Conservation (phyloP, 1,140 invertebrate genomes). For the Drosophila kanapiae region DNA sequence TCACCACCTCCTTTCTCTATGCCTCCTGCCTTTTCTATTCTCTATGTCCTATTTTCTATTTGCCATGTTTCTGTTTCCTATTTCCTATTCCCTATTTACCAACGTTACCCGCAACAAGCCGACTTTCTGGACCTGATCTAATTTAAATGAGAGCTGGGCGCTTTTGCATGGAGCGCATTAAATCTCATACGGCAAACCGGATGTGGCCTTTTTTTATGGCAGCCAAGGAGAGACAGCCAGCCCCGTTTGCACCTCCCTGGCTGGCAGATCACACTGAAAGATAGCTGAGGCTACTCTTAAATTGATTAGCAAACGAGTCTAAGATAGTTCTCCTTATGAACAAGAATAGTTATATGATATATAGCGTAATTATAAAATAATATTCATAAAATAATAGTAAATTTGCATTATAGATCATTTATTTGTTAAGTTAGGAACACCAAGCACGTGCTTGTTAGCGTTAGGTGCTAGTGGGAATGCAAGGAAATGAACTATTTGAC, state of each 20-base stretch:
- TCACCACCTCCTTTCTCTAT: not conserved
- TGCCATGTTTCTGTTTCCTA: not conserved
- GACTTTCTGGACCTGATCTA: slow-evolving; percentile 54
- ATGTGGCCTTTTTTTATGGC: slow-evolving; percentile 70
- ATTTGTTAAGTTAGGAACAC: too few relatives aligned
- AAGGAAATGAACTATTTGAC: too few relatives aligned
- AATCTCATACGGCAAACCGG: slow-evolving; percentile 69
- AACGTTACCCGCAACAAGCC: too few relatives aligned
- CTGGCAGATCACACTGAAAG: not conserved
- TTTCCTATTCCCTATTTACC: not conserved
- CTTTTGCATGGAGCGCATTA: slow-evolving; percentile 52
- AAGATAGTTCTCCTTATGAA: too few relatives aligned
- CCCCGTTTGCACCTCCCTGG: not conserved
- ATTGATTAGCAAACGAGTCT: too few relatives aligned
- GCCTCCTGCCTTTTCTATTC: not conserved
- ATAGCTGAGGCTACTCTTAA: not conserved
- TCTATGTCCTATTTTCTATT: not conserved
- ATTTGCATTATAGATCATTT: too few relatives aligned
- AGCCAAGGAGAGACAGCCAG: slow-evolving; percentile 34
- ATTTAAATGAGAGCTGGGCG: slow-evolving; percentile 66
- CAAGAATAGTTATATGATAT: too few relatives aligned
- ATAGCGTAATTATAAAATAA: too few relatives aligned
- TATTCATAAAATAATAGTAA: too few relatives aligned
- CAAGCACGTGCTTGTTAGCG: too few relatives aligned
- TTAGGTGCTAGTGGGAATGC: too few relatives aligned